Conservation (phyloP, 2,888 invertebrate genomes). For the Silvanus unidentatus region DNA sequence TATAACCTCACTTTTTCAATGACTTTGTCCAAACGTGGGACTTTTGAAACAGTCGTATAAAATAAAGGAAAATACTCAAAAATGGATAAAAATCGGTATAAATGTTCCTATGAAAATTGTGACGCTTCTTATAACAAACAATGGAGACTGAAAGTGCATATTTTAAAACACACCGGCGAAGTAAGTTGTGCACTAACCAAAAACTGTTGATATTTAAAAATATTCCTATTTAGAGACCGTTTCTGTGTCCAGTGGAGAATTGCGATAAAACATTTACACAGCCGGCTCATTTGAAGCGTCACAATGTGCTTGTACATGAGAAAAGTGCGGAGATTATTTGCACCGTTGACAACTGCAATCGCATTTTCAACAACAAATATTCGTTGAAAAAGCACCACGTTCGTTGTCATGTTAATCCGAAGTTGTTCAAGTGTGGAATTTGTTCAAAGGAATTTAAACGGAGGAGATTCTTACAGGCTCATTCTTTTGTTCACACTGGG, state of each 20-base stretch:
- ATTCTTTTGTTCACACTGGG: too few species aligned
- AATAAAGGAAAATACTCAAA: too few species aligned
- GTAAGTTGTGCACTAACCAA: too few species aligned
- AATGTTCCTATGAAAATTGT: constrained; percentile 13
- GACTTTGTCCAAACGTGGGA: too few species aligned
- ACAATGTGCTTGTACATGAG: constrained; percentile 25
- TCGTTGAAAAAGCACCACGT: constrained; percentile 31
- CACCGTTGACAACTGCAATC: constrained; percentile 24
- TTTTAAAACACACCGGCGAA: constrained; percentile 18
- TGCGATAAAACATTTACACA: constrained; percentile 32
- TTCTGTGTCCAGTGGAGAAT: constrained; percentile 23
- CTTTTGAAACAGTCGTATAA: too few species aligned
- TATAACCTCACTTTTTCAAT: too few species aligned
- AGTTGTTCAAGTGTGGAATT: too few species aligned
- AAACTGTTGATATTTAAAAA: too few species aligned
- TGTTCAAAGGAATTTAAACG: too few species aligned
- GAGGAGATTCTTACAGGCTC: too few species aligned
- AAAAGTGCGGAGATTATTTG: constrained; percentile 20
- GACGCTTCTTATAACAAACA: constrained; percentile 11
- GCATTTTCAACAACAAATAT: constrained; percentile 30
- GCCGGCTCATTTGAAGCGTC: constrained; percentile 30
- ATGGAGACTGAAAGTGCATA: constrained; percentile 13
- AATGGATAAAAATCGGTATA: constrained; percentile 9
- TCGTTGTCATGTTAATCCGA: constrained; percentile 19
- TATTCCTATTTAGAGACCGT: constrained; percentile 24